phyloP scores from a whole-genome alignment of 2,888 invertebrate species.

The Philereme vetulata region DNA sequence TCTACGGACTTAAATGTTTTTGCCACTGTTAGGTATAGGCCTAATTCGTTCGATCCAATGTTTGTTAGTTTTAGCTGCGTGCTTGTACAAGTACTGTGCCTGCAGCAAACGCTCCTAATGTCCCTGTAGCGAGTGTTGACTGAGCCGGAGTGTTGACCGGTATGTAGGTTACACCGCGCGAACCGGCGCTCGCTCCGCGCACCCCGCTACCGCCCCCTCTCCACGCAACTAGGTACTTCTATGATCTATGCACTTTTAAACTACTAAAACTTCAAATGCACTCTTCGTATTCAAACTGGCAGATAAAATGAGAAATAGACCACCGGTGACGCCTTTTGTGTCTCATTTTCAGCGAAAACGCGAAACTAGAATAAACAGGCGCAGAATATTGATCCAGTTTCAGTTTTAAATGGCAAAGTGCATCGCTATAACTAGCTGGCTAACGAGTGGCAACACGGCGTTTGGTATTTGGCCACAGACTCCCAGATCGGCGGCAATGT shows the following conservation, averaged over 20 bases:
- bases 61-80: conserved; percentile 29
- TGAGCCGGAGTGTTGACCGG: conserved; percentile 84
- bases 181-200: conserved; percentile 61
- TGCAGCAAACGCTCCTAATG: conserved; percentile 70
- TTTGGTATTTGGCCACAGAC: conserved; percentile 49
- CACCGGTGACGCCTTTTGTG: conserved; percentile 28
- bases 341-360: conserved; percentile 17
- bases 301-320: conserved; percentile 38
- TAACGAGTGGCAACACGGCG: conserved; percentile 40
- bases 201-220: conserved; percentile 42
- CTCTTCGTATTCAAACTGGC: conserved; percentile 40
- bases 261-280: conserved; percentile 73
- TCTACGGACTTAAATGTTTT: background rate
- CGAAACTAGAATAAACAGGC: conserved; percentile 10
- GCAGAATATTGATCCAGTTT: conserved; percentile 35
- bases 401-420: conserved; percentile 47
- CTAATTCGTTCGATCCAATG: background rate
- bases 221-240: conserved; percentile 74
- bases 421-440: conserved; percentile 40
- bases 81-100: conserved; percentile 62
- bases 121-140: conserved; percentile 84
- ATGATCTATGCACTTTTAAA: conserved; percentile 78
- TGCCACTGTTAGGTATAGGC: background rate
- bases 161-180: conserved; percentile 82
- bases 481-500: conserved; percentile 50